Evolutionary conservation across 2,888 invertebrate genomes (phyloP), one percentile per base, ranked within the genome.

Genomic region (Lycaena phlaeas): DNA sequence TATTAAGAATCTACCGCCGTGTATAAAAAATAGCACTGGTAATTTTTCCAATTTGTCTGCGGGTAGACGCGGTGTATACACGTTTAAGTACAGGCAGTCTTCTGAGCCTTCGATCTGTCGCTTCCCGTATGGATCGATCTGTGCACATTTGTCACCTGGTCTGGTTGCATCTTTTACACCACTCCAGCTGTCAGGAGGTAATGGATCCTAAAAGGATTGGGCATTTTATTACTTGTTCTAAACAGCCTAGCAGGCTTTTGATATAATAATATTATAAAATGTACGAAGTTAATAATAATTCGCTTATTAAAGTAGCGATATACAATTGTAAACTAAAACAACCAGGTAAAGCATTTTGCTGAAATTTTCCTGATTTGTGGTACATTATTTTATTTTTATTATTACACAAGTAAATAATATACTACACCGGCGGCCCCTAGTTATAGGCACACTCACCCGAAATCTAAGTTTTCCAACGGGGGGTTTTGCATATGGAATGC

Each of bases 71-170:
- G 90, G 90, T 0, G 88, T 87, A 63, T 89, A 90, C 1, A 91
- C 85, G 56, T 91, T 91, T 40, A 92, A 59, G 53, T 89, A 90
- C 0, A 92, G 75, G 51, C 91, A 91, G 58, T 91, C 90, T 64
- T 91, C 91, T 0, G 64, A 71, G 0, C 89, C 89, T 15, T 81
- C 75, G 22, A 87, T 55, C 0, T 68, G 53, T 10, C 46, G 48
- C 15, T 61, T 63, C 3, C 50, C 59, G 12, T 78, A 73, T 0
- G 87, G 81, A 45, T 86, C 77, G 0, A 84, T 62, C 53, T 84
- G 82, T n/a, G 68, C 61, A 44, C 77, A 72, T 54, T 63, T 78
- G 47, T 68, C 68, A 1, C 81, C 78, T 3, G 79, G 78, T 54
- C 67, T 69, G 0, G 71, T 77, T 1, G 82, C 79, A 31, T 79